Evolutionary conservation across 2,113 vertebrate species (phyloP), one percentile per base, ranked within the genome.

Genomic region (Eudyptes chrysolophus): DNA sequence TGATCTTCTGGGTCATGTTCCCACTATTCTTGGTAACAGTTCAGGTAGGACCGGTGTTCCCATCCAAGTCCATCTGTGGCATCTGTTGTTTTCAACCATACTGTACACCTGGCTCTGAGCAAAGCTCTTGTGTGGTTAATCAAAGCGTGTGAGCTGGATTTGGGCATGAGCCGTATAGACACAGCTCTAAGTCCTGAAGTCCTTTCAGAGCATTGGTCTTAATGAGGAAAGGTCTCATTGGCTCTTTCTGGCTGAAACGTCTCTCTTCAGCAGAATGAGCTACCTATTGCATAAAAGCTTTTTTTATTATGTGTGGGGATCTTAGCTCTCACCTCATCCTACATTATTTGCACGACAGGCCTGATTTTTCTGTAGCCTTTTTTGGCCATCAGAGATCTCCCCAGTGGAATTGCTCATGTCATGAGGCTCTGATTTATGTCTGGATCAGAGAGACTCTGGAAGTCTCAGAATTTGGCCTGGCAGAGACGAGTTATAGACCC

Each of bases 151-250:
- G 61, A 94, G 18, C 16, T 61, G 48, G 16, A 6, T 82, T 85
- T 93, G 16, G 16, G 34, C 1, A 0, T 52, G 34, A 94, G 40
- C 40, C 9, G 0, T 30, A 16, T 13, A 34, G 66, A 57, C 38
- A 9, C 0, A 1, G 20, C 34, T 71, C 38, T 34, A 13, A 49
- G 15, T 32, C 18, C 21, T 3, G 1, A 55, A 70, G 55, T 18
- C 16, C 19, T 89, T 84, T 57, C 27, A 32, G 19, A 71, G 11
- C 14, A 51, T 13, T 64, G 7, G 16, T 30, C 19, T 71, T 61
- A 54, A 60, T 32, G 29, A 68, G 5, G 26, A 83, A 44, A 76
- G 16, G 29, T 68, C 40, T 86, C 24, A 36, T 24, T 40, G 7
- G 4, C 20, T 88, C 32, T 60, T 74, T 57, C 36, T 78, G 12